Percentiles rank a stretch among this genome's conserved stretches.
phyloP scores from a whole-genome alignment of 2,797 vertebrate species.

The Sebastes aleutianus region DNA sequence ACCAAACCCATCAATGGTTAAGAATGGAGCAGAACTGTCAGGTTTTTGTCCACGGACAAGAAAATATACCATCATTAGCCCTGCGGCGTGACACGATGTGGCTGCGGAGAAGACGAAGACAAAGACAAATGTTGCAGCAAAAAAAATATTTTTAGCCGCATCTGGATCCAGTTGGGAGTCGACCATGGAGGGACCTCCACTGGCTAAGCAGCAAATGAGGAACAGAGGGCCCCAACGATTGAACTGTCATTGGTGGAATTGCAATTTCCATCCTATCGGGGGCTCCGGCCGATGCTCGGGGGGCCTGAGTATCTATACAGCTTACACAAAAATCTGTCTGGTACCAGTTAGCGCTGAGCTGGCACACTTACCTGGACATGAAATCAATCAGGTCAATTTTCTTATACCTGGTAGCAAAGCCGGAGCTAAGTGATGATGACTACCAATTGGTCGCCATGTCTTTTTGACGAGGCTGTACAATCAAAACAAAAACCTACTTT shows the following conservation, averaged over 20 bases:
- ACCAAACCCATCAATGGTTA: conserved; percentile 76
- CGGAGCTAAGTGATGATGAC: conserved; percentile 79
- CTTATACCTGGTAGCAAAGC: conserved; percentile 76
- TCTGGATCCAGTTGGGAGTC: conserved; percentile 90
- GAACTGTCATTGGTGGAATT: conserved; percentile 90
- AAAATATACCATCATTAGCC: conserved; percentile 85
- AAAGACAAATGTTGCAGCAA: conserved; percentile 77
- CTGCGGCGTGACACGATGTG: conserved; percentile 79
- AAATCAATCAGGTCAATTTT: conserved; percentile 84
- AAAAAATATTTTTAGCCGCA: conserved; percentile 80
- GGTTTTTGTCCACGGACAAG: conserved; percentile 75
- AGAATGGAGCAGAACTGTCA: conserved; percentile 75
- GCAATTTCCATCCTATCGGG: conserved; percentile 78
- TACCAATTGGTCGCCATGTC: conserved; percentile 70
- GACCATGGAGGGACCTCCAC: conserved; percentile 83
- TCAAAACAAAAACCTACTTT: conserved; percentile 38
- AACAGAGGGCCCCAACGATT: conserved; percentile 88
- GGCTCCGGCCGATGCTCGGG: conserved; percentile 17
- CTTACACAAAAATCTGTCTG: conserved; percentile 79
- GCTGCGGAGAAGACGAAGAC: conserved; percentile 78
- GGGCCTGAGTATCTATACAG: conserved; percentile 67
- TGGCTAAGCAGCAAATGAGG: conserved; percentile 89
- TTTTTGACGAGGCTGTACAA: conserved; percentile 46
- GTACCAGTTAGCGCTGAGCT: conserved; percentile 78
- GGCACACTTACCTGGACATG: conserved; percentile 83